Base-by-base conservation (phyloP, 1,140 invertebrate genomes). In the Galleria mellonella region DNA sequence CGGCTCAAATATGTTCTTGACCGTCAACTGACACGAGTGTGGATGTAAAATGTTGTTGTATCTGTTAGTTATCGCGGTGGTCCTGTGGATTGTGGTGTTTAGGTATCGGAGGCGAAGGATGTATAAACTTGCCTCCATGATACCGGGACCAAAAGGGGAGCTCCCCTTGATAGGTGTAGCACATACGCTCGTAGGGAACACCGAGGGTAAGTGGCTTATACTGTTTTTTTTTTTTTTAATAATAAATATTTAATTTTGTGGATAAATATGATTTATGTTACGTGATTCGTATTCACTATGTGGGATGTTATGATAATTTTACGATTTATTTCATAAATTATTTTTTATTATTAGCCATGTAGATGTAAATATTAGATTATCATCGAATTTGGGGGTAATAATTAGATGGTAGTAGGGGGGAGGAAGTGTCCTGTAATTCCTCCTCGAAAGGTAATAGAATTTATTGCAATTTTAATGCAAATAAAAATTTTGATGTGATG, bases 91-190 rank as follows among this genome's bases (percentile, higher is more conserved):
- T 8, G 32, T 60, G 7, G 28, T 56, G n/a, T 77, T 64, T 27
- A 59, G 67, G 33, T 71, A 59, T 40, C 65, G 49, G 28, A 68
- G 74, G 35, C 51, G 72, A 40, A 51, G 52, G 15, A 66, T 83
- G 71, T 70, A 77, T 15, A 45, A 62, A 12, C 41, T 83, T 23
- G 76, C 76, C 12, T 36, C 62, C 0, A 37, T 35, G 0, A 41
- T 77, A 17, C 53, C 65, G 0, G 30, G 33, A 0, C 41, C 51
- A 2, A 40, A 54, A 0, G 32, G 30, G 1, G 57, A 69, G 9
- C 31, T 67, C 4, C 69, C 76, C 1, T 3, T 72, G 12, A 57
- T 78, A 12, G 78, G 78, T 0, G 10, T 76, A 5, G 62, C 69
- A 0, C 67, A 72, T 7, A 55, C 15, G 0, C 43, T 83, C 3